Conservation (phyloP, 2,797 vertebrate genomes). For the Semotilus atromaculatus region DNA sequence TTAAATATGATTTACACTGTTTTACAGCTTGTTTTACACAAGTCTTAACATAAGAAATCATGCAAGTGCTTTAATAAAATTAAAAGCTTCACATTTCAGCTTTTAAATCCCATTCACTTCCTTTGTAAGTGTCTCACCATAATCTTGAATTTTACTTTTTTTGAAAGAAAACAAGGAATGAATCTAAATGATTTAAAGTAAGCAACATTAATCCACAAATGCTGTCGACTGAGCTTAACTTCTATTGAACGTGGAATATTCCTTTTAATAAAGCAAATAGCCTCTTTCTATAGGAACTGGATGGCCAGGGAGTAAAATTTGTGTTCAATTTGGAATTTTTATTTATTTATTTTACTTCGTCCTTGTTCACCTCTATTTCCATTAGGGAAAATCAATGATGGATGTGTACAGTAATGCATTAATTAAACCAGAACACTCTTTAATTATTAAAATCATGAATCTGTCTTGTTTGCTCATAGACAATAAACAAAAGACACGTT, state of each 20-base stretch:
- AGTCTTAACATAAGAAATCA: background rate
- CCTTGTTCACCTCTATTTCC: conserved; percentile 17
- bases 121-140: background rate
- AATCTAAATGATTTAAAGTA: background rate
- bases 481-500: conserved; percentile 11
- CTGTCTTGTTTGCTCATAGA: conserved; percentile 43
- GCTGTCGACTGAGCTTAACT: background rate
- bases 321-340: background rate
- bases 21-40: too few species aligned
- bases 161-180: background rate
- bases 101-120: background rate
- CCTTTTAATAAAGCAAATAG: background rate
- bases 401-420: conserved; percentile 40
- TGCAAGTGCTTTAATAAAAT: background rate
- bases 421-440: conserved; percentile 35
- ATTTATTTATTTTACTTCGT: conserved; percentile 11
- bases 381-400: conserved; percentile 37
- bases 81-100: background rate
- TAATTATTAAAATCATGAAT: conserved; percentile 42
- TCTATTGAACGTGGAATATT: background rate
- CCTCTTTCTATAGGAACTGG: background rate
- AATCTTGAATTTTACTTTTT: background rate
- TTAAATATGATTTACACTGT: background rate
- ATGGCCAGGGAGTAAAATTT: background rate
- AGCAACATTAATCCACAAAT: background rate